Conservation (phyloP, 2,797 vertebrate genomes). For the Gallinago stenura region DNA sequence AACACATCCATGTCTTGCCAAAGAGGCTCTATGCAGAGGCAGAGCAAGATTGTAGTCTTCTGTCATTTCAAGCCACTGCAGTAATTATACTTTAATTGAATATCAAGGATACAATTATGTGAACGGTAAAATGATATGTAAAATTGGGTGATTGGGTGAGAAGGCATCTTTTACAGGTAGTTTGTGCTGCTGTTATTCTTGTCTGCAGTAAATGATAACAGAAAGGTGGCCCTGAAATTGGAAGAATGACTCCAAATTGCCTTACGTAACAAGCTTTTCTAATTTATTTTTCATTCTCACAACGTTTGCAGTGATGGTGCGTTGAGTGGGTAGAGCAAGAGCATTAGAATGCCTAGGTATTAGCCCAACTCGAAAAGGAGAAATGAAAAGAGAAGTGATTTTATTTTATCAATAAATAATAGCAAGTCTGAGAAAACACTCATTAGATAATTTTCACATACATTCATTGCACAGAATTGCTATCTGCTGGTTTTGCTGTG, state of each 20-base stretch:
- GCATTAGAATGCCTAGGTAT: neutral
- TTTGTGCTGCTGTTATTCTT: neutral
- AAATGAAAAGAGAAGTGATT: neutral
- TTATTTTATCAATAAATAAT: neutral
- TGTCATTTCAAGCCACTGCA: neutral
- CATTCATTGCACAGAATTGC: neutral
- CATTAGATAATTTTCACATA: neutral
- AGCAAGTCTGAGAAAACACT: neutral
- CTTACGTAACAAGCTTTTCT: neutral
- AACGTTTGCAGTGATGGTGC: neutral
- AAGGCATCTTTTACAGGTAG: neutral
- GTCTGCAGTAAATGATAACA: neutral
- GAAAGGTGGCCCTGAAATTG: neutral
- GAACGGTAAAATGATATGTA: neutral
- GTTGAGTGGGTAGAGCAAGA: neutral
- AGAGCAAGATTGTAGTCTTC: neutral
- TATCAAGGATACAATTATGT: neutral
- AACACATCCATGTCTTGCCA: neutral
- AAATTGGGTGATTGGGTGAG: neutral
- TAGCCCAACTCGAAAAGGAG: neutral
- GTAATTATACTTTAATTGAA: neutral
- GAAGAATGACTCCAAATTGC: neutral
- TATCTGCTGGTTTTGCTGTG: neutral
- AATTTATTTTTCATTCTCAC: neutral
- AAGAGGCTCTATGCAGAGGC: neutral